These are phyloP conservation scores for Apis dorsata DNA, from an alignment of 1,140 invertebrate genomes.

Conservation along the genomic window DNA sequence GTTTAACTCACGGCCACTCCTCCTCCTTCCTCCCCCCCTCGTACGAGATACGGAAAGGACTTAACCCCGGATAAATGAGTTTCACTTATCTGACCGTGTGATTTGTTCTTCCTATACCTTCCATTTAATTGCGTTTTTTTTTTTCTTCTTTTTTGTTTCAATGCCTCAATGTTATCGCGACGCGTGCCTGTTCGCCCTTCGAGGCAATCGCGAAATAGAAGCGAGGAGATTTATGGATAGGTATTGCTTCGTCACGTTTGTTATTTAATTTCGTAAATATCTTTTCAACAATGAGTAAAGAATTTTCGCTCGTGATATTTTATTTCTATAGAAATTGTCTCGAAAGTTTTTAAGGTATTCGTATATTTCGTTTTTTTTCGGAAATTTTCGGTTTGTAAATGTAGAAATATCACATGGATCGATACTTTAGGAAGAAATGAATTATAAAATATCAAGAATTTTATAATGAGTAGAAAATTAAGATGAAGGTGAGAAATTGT, in stretches of 20 bases:
- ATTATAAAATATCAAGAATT: too few species aligned
- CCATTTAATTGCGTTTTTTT: slow-evolving; percentile 29
- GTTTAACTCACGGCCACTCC: slow-evolving; percentile 21
- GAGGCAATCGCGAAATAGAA: background rate
- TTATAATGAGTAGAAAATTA: too few species aligned
- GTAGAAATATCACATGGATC: too few species aligned
- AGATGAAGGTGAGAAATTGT: too few species aligned
- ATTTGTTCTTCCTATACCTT: slow-evolving; percentile 23
- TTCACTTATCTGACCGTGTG: slow-evolving; percentile 30
- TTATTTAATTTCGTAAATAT: background rate
- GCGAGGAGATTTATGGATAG: background rate
- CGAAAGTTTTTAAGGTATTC: too few species aligned
- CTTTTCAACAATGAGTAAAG: too few species aligned
- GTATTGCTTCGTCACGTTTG: background rate
- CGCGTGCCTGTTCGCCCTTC: background rate
- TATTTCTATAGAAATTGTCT: too few species aligned
- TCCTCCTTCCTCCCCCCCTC: background rate
- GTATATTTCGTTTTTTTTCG: too few species aligned
- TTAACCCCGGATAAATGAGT: slow-evolving; percentile 38
- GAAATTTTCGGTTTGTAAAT: too few species aligned
- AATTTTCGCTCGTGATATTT: too few species aligned
- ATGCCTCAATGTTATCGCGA: background rate
- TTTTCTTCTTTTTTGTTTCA: background rate
- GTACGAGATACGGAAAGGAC: background rate
- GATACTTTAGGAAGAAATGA: too few species aligned